phyloP scores from a whole-genome alignment of 2,797 vertebrate species.

The Notoglanidium macrostoma region DNA sequence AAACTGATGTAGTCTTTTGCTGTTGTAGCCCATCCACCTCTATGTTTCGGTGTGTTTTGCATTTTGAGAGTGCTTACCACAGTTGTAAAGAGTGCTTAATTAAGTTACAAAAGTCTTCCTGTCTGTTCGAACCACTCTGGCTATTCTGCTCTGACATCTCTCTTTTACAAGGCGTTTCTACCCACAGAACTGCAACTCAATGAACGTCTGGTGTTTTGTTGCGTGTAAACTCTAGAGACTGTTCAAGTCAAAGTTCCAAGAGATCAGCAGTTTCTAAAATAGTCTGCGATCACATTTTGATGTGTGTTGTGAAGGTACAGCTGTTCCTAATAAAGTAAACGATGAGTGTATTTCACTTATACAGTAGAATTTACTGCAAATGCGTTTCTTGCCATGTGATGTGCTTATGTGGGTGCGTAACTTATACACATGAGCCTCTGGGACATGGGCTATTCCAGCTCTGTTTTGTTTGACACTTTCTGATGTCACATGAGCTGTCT shows the following conservation, averaged over 20 bases:
- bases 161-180: neutral
- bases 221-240: neutral
- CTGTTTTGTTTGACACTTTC: neutral
- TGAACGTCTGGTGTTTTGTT: neutral
- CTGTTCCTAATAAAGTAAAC: neutral
- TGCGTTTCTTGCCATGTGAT: neutral
- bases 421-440: neutral
- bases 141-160: neutral
- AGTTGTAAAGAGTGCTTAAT: neutral
- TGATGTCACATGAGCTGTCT: neutral
- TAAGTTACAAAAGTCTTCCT: neutral
- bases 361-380: neutral
- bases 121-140: neutral
- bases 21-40: neutral
- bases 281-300: neutral
- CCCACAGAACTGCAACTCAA: neutral
- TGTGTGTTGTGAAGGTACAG: neutral
- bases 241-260: neutral
- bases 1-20: neutral
- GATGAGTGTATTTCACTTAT: neutral
- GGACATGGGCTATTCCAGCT: neutral
- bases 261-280: neutral
- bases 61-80: slow-evolving; percentile 1
- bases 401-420: neutral
- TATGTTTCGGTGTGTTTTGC: neutral